phyloP scores from a whole-genome alignment of 2,113 vertebrate species.

The Okapia johnstoni region DNA sequence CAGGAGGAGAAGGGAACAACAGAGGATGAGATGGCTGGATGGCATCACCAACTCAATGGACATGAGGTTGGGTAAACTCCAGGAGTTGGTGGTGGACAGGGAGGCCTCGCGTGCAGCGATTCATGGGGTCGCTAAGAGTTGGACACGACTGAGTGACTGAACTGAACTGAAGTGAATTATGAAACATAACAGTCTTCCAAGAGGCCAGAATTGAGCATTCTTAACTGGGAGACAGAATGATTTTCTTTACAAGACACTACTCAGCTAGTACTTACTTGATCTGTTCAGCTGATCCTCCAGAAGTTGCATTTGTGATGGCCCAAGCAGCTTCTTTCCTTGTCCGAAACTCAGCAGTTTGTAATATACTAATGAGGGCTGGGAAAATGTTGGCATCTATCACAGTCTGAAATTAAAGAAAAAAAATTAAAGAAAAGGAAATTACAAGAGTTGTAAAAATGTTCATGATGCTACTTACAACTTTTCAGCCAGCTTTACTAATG shows the following conservation, averaged over 20 bases:
- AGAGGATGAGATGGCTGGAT: no score
- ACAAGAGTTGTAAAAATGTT: neutral
- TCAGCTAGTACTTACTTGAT: constrained; percentile 85
- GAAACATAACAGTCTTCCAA: neutral
- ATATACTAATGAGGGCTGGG: constrained; percentile 94
- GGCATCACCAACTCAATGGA: no score
- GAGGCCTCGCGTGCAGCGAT: no score
- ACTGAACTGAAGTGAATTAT: neutral
- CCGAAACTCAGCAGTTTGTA: constrained; percentile 97
- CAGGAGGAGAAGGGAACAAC: no score
- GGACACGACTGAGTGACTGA: no score
- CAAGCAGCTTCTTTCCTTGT: constrained; percentile 98
- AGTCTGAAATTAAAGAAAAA: constrained; percentile 83
- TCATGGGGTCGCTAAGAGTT: no score
- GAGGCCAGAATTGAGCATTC: neutral
- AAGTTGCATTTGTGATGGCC: constrained; percentile 98
- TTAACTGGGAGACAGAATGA: neutral
- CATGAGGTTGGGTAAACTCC: no score
- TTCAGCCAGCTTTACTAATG: neutral
- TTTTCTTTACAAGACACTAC: constrained; percentile 6
- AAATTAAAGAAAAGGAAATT: constrained; percentile 12
- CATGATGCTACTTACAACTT: neutral
- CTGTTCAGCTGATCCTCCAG: constrained; percentile 95
- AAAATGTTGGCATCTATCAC: constrained; percentile 96
- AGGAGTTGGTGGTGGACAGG: no score